Evolutionary conservation across 1,140 invertebrate species (phyloP).

Genomic region (Akabosia matsudoensis): DNA sequence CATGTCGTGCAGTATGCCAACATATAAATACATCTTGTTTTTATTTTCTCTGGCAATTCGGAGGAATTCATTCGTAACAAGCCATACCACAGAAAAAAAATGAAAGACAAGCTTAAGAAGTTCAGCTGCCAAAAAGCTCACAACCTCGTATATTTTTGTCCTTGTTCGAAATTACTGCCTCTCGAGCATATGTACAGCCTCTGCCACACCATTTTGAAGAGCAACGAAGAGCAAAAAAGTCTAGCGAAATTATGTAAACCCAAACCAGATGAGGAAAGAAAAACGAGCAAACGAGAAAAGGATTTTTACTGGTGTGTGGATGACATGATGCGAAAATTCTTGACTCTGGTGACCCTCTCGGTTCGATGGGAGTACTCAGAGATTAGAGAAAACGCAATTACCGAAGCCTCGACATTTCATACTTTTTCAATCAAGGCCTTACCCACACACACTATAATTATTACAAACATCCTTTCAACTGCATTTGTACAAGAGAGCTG

Average conservation of each 20-base stretch:
- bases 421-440: neutral
- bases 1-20: neutral
- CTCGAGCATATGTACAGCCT: no score
- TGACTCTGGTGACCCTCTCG: neutral
- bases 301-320: neutral
- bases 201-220: no score
- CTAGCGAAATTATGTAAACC: neutral
- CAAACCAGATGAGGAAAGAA: neutral
- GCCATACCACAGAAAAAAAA: neutral
- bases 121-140: no score
- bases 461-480: neutral
- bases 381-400: no score
- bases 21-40: neutral
- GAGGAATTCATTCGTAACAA: slow-evolving; percentile 20
- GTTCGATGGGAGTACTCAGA: no score
- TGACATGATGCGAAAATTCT: neutral
- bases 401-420: no score
- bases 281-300: neutral
- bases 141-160: no score
- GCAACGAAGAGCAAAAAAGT: neutral
- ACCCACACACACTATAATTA: neutral
- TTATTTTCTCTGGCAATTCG: neutral
- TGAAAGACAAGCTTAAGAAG: no score
- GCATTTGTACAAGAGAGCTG: no score
- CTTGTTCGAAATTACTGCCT: no score